Evolutionary conservation across 2,113 vertebrate genomes (phyloP).

Genomic region (Orycteropus afer): DNA sequence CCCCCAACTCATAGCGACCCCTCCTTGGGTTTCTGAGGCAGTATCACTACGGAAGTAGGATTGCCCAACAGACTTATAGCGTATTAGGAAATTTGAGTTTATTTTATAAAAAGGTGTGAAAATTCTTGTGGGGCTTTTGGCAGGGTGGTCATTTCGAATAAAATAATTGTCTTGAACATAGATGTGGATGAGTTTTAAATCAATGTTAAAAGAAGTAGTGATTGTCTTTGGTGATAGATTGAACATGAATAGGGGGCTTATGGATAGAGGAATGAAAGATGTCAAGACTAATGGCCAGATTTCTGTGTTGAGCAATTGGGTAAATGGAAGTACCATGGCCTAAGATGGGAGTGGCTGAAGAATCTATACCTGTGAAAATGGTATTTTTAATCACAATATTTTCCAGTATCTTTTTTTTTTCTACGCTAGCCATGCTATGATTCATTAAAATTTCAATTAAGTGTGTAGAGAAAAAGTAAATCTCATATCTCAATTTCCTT

Average conservation of each 20-base stretch:
- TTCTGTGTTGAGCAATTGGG: accelerated
- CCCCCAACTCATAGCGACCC: too few relatives aligned
- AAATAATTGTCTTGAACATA: background rate
- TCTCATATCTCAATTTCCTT: too few relatives aligned
- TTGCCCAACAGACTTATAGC: too few relatives aligned
- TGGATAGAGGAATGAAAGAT: background rate
- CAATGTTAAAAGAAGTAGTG: background rate
- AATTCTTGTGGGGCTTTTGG: background rate
- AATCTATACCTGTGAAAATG: background rate
- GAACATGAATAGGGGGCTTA: background rate
- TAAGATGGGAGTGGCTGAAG: background rate
- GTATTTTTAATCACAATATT: background rate
- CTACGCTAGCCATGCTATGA: background rate
- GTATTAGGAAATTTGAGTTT: background rate
- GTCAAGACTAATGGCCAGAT: background rate
- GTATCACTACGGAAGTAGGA: too few relatives aligned
- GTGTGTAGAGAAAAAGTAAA: too few relatives aligned
- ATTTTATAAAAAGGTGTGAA: background rate
- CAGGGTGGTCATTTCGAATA: background rate
- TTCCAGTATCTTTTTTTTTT: background rate
- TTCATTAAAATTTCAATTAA: background rate
- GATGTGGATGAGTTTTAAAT: background rate
- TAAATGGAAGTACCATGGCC: accelerated
- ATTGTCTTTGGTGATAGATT: background rate
- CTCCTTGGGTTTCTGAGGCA: too few relatives aligned